phyloP scores from a whole-genome alignment of 2,888 invertebrate genomes.

The Folsomia candida region DNA sequence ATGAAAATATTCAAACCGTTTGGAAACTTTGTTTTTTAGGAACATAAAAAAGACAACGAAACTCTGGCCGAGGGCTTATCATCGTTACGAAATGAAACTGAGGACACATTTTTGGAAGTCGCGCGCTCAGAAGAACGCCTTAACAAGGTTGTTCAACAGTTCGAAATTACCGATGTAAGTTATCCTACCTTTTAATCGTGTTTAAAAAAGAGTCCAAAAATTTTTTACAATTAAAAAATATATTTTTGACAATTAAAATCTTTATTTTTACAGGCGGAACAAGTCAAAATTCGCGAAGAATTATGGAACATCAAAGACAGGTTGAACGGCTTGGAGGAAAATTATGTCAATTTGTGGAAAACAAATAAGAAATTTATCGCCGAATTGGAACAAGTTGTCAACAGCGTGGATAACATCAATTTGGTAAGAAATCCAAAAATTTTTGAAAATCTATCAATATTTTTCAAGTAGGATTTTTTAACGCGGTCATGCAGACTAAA shows the following conservation, averaged over 20 bases:
- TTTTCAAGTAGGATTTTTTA: too few relatives aligned
- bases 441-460: too few relatives aligned
- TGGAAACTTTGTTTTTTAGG: too few relatives aligned
- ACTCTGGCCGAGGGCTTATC: conserved; percentile 30
- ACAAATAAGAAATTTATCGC: conserved; percentile 25
- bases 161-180: conserved; percentile 40
- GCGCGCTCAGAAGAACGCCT: conserved; percentile 33
- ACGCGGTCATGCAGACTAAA: too few relatives aligned
- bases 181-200: too few relatives aligned
- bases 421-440: too few relatives aligned
- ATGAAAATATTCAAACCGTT: too few relatives aligned
- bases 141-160: conserved; percentile 39
- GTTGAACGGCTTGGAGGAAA: conserved; percentile 27
- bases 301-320: conserved; percentile 39
- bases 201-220: too few relatives aligned
- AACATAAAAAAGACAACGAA: conserved; percentile 38
- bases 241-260: too few relatives aligned
- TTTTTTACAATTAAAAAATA: too few relatives aligned
- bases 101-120: conserved; percentile 33
- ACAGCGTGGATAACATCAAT: conserved; percentile 35
- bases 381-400: conserved; percentile 32
- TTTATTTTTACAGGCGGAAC: conserved; percentile 40
- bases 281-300: conserved; percentile 39
- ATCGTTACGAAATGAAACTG: conserved; percentile 32
- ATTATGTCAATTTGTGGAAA: conserved; percentile 32